Base-by-base conservation (phyloP, 2,113 vertebrate genomes). In the Catharus minimus region DNA sequence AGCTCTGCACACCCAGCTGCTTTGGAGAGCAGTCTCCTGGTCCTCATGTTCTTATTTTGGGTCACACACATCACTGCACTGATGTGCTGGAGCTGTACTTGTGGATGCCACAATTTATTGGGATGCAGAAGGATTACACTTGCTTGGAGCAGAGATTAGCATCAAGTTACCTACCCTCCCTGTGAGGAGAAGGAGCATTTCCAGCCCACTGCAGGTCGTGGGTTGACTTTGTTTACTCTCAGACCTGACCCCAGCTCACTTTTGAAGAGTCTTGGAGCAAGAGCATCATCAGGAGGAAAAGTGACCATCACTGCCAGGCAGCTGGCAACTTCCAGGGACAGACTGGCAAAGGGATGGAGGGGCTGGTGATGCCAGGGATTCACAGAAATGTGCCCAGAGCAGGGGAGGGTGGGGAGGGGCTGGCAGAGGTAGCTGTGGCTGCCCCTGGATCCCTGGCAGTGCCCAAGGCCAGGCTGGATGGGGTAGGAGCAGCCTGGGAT, bases 1-100 rank as follows among this genome's bases (percentile, higher is more conserved):
- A 68, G 89, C 16, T 81, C n/a, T 53, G 79, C 72, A 83, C 89
- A 82, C 84, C 94, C 91, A 94, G 88, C 68, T 92, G 84, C 86
- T 93, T 82, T 82, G 90, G 58, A 61, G 46, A 93, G 69, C 73
- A 83, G 73, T 64, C 79, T 91, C 86, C 39, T 79, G 52, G 27
- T 41, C 65, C 83, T 92, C 68, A 0, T 65, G 58, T 64, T 61
- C 89, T 64, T 86, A n/a, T 78, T 74, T 83, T 88, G 85, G 90
- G 85, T 90, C 83, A 79, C 13, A 32, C 39, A 11, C 73, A 56
- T 91, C 52, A 3, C 39, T 96, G 79, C 83, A 58, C 76, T 60
- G 6, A 83, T 58, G 53, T 52, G 55, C 74, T 89, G 5, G 69
- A 79, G 33, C 90, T 47, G 52, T 47, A 3, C 65, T 95, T 72